Evolutionary conservation across 2,113 vertebrate genomes (phyloP).

Genomic region (Lates calcarifer): DNA sequence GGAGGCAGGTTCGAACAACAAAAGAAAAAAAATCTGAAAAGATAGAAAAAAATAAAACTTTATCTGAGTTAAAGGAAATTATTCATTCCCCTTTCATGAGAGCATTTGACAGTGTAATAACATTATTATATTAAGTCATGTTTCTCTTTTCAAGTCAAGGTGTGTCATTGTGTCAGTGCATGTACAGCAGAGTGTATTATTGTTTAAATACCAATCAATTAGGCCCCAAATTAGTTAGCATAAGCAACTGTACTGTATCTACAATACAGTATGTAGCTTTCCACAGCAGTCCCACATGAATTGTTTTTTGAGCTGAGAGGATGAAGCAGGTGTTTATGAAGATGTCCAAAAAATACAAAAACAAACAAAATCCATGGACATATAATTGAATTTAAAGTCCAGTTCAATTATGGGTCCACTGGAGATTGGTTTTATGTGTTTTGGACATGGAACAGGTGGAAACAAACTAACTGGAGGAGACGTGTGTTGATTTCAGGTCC

Average conservation of each 20-base stretch:
- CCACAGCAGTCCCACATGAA: not conserved
- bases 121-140: not conserved
- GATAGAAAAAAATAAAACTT: not conserved
- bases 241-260: not conserved
- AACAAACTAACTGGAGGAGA: slow-evolving; percentile 24
- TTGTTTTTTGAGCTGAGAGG: not conserved
- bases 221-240: not conserved
- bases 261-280: not conserved
- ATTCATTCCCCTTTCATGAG: not conserved
- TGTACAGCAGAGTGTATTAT: not conserved
- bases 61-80: not conserved
- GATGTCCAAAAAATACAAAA: slow-evolving; percentile 27
- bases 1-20: not conserved
- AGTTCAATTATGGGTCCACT: slow-evolving; percentile 31
- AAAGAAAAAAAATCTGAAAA: not conserved
- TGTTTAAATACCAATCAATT: not conserved
- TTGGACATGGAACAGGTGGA: slow-evolving; percentile 44
- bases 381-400: slow-evolving; percentile 52
- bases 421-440: slow-evolving; percentile 55
- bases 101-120: not conserved
- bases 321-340: slow-evolving; percentile 52
- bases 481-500: slow-evolving; percentile 40
- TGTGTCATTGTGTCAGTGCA: not conserved
- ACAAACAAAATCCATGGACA: slow-evolving; percentile 29
- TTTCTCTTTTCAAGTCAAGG: no score